These are phyloP conservation scores for Hypsibius dujardini DNA, from an alignment of 1,140 invertebrate species.

Conservation along the genomic window DNA sequence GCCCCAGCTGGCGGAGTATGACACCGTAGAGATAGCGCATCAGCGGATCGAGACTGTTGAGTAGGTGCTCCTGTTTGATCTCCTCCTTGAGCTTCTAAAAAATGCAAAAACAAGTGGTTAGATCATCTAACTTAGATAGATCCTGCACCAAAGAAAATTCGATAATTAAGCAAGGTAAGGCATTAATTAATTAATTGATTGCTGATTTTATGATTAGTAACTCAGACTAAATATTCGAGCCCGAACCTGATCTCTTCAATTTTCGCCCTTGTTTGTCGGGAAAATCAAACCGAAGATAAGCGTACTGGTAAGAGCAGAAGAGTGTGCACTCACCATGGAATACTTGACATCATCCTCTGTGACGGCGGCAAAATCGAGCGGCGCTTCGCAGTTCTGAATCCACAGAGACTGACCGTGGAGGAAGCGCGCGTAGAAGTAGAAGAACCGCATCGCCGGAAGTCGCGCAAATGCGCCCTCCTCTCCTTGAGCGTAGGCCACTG, in stretches of 20 bases:
- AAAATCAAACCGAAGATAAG: not conserved
- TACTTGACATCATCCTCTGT: not conserved
- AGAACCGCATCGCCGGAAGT: not conserved
- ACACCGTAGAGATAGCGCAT: conserved; percentile 4
- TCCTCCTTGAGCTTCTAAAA: not conserved
- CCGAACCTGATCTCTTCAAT: no score
- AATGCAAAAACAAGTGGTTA: conserved; percentile 6
- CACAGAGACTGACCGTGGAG: not conserved
- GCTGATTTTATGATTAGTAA: no score
- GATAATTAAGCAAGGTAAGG: not conserved
- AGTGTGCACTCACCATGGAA: not conserved
- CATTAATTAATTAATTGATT: not conserved
- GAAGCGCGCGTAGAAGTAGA: not conserved
- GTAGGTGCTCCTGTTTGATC: not conserved
- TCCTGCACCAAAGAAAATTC: not conserved
- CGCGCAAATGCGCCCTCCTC: not conserved
- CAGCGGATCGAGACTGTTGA: not conserved
- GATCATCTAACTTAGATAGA: not conserved
- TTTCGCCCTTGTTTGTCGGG: no score
- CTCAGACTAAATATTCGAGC: no score
- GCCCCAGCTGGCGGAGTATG: not conserved
- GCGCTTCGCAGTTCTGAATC: not conserved
- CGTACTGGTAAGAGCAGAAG: conserved; percentile 9
- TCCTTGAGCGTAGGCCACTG: not conserved
- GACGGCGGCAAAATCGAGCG: not conserved